Percentiles rank a stretch among this genome's conserved stretches.
phyloP scores from a whole-genome alignment of 2,797 vertebrate genomes.

The Hippoglossus hippoglossus region DNA sequence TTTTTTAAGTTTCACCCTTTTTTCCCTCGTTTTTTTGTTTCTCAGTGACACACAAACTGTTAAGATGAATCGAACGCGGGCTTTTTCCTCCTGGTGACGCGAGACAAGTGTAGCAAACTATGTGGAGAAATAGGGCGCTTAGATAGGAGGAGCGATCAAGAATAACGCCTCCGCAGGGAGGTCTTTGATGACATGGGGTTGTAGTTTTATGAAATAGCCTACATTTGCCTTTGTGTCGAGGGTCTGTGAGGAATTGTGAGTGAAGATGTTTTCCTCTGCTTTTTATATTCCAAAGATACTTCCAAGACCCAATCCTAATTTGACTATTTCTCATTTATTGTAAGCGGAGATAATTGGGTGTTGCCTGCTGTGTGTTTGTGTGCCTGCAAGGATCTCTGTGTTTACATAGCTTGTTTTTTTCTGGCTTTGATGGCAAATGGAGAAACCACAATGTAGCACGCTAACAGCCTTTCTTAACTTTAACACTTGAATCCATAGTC shows the following conservation, averaged over 20 bases:
- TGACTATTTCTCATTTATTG: constrained; percentile 75
- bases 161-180: constrained; percentile 75
- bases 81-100: constrained; percentile 69
- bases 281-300: constrained; percentile 56
- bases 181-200: constrained; percentile 78
- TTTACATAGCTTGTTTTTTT: constrained; percentile 52
- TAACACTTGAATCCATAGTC: constrained; percentile 37
- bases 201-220: constrained; percentile 82
- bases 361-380: constrained; percentile 64
- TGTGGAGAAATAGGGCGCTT: constrained; percentile 80
- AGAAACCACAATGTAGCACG: constrained; percentile 42
- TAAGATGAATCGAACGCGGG: constrained; percentile 70
- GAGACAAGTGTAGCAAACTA: constrained; percentile 73
- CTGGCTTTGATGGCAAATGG: constrained; percentile 40
- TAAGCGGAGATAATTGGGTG: constrained; percentile 77
- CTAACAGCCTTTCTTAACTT: constrained; percentile 43
- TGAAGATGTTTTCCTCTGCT: constrained; percentile 62
- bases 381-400: constrained; percentile 60
- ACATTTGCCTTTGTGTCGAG: constrained; percentile 78
- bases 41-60: constrained; percentile 73
- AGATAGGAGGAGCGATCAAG: constrained; percentile 74
- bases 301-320: constrained; percentile 64
- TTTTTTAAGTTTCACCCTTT: constrained; percentile 71
- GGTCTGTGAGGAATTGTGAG: constrained; percentile 70
- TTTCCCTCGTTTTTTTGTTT: constrained; percentile 22